Conservation (phyloP, 2,888 invertebrate genomes). For the Oscheius onirici region DNA sequence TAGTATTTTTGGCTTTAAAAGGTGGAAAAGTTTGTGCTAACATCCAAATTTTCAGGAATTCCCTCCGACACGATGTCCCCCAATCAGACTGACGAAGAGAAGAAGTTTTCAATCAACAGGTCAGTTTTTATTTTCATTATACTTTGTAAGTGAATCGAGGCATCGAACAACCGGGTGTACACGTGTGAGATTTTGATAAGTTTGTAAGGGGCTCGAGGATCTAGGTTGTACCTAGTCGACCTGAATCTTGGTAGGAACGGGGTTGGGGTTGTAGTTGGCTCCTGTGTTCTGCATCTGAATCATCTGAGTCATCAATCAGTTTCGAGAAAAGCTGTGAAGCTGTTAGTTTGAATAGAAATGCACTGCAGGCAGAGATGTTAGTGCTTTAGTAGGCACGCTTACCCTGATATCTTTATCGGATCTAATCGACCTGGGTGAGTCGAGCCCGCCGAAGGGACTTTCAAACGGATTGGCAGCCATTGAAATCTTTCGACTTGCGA, state of each 20-base stretch:
- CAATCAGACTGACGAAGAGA: conserved; percentile 8
- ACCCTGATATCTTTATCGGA: conserved; percentile 24
- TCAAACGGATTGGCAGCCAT: conserved; percentile 37
- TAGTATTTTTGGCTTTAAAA: too few species aligned
- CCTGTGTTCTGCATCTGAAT: conserved; percentile 42
- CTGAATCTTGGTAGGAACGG: conserved; percentile 33
- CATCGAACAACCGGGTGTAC: conserved; percentile 24
- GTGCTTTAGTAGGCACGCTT: conserved; percentile 12
- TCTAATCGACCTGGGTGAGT: conserved; percentile 5
- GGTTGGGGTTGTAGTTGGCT: conserved; percentile 47
- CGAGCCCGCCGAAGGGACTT: conserved; percentile 24
- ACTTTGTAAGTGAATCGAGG: conserved; percentile 16
- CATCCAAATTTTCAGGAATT: not conserved
- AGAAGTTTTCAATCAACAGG: conserved; percentile 29
- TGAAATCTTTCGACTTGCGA: conserved; percentile 31
- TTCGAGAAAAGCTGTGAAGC: too few species aligned
- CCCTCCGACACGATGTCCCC: not conserved
- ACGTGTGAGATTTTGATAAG: conserved; percentile 19
- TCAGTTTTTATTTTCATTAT: conserved; percentile 21
- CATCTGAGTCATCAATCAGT: not conserved
- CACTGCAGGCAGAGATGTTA: not conserved
- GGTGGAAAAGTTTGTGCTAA: not conserved
- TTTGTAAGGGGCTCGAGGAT: not conserved
- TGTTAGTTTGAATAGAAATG: too few species aligned
- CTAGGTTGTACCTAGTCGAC: conserved; percentile 30